Evolutionary conservation across 2,797 vertebrate species (phyloP).

Genomic region (Schizothorax lantsangensis): DNA sequence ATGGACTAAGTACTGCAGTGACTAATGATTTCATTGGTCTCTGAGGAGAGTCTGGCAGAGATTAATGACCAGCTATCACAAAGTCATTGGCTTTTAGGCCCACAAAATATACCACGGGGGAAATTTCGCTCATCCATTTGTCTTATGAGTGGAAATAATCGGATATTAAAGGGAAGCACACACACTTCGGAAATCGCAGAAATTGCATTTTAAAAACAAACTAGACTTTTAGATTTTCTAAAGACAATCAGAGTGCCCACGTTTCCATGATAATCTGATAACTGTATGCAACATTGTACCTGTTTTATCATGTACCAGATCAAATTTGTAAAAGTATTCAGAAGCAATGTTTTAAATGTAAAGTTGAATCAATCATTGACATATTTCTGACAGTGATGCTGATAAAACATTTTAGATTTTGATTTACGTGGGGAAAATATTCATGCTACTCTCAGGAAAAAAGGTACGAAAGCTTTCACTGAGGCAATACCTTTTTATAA

Average conservation of each 20-base stretch:
- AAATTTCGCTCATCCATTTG: slow-evolving; percentile 7
- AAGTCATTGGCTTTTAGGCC: slow-evolving; percentile 21
- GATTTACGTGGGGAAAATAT: background rate
- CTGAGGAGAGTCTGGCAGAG: slow-evolving; percentile 25
- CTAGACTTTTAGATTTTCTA: background rate
- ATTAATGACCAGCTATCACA: slow-evolving; percentile 9
- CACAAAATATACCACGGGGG: background rate
- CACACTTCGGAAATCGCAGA: background rate
- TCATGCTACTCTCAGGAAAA: too few relatives aligned
- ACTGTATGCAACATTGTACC: background rate
- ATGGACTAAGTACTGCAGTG: slow-evolving; percentile 24
- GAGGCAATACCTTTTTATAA: too few relatives aligned
- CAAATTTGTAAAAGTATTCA: background rate
- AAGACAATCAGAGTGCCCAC: background rate
- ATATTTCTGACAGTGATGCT: background rate
- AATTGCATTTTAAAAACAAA: background rate
- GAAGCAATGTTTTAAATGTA: background rate
- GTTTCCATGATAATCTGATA: background rate
- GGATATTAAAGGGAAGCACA: background rate
- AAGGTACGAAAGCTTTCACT: too few relatives aligned
- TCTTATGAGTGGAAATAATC: slow-evolving; percentile 17
- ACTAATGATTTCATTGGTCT: slow-evolving; percentile 29
- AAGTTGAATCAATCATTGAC: background rate
- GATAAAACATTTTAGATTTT: background rate
- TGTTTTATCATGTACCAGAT: background rate